phyloP scores from a whole-genome alignment of 2,113 vertebrate genomes.

The Diphyllodes magnificus region DNA sequence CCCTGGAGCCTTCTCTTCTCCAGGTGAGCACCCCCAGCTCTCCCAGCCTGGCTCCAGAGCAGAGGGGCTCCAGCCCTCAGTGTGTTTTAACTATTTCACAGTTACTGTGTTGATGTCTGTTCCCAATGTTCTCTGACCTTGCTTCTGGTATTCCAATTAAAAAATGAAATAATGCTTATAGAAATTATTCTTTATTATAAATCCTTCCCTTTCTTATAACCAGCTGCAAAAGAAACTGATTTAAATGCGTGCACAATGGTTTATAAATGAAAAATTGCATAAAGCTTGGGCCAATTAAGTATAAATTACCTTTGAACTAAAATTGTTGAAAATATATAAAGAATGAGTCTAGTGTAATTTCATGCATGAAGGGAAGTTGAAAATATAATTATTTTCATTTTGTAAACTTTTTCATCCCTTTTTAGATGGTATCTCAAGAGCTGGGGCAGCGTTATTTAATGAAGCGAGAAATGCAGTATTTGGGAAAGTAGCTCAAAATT shows the following conservation, averaged over 20 bases:
- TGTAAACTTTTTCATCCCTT: constrained; percentile 16
- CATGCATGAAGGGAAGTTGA: not conserved
- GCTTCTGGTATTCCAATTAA: constrained; percentile 18
- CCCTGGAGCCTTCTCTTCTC: not conserved
- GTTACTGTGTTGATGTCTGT: not conserved
- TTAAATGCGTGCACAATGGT: not conserved
- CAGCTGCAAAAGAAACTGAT: not conserved
- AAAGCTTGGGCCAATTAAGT: not conserved
- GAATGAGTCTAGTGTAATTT: constrained; percentile 7
- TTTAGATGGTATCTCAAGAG: constrained; percentile 89
- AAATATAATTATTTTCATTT: not conserved
- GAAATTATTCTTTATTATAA: not conserved
- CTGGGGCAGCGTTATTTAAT: constrained; percentile 89
- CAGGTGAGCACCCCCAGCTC: not conserved
- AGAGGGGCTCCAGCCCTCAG: not conserved
- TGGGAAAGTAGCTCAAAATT: constrained; percentile 96
- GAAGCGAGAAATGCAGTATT: constrained; percentile 96
- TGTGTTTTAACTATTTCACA: not conserved
- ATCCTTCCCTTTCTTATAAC: not conserved
- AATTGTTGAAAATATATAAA: not conserved
- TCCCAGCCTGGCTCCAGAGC: not conserved
- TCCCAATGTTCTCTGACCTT: not conserved
- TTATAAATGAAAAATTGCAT: not conserved
- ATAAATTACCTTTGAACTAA: not conserved
- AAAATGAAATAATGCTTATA: not conserved